Evolutionary conservation across 2,888 invertebrate species (phyloP).

Genomic region (Danaus chrysippus): DNA sequence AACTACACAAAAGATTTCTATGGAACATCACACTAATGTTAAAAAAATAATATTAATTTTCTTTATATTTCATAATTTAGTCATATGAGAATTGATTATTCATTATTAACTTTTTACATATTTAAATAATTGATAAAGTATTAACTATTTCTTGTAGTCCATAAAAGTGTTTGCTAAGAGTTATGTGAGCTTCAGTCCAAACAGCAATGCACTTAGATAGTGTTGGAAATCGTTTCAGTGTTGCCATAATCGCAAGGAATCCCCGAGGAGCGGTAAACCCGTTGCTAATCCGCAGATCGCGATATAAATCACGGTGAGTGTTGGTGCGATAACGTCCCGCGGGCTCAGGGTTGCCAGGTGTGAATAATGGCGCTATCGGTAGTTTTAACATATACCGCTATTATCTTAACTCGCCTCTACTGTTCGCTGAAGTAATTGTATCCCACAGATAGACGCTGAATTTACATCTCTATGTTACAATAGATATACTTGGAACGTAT

Average conservation of each 20-base stretch:
- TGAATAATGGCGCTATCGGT: constrained; percentile 4
- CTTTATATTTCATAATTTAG: no score
- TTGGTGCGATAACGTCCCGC: constrained; percentile 23
- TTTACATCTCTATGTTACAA: no score
- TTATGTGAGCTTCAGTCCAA: neutral
- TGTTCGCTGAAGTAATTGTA: constrained; percentile 4
- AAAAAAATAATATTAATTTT: no score
- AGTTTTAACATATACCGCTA: neutral
- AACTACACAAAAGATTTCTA: no score
- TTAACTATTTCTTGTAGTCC: neutral
- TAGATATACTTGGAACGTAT: no score
- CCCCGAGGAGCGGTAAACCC: constrained; percentile 24
- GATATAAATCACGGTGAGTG: constrained; percentile 40
- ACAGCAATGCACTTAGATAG: constrained; percentile 1
- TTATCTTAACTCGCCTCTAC: constrained; percentile 4
- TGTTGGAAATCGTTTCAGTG: neutral
- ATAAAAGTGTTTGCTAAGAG: neutral
- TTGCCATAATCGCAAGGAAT: constrained; percentile 15
- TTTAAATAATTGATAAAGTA: no score
- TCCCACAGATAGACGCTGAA: no score
- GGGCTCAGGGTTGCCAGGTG: constrained; percentile 20
- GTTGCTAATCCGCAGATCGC: constrained; percentile 29
- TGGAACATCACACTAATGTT: no score
- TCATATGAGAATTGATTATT: no score
- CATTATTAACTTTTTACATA: no score